Conservation (phyloP, 1,140 invertebrate species). For the Penaeus vannamei region DNA sequence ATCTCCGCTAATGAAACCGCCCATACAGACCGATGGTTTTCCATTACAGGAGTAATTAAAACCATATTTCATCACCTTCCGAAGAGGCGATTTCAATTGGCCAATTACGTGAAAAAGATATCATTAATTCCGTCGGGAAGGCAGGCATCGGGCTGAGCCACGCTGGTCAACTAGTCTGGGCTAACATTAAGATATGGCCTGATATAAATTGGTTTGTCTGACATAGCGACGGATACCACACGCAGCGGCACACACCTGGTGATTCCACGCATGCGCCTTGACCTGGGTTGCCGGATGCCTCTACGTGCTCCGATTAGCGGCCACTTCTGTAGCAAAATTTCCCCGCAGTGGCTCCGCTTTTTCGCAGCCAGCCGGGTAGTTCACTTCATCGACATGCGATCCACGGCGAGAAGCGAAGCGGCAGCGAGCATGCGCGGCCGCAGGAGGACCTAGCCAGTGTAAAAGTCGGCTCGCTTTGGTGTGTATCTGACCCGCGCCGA, state of each 20-base stretch:
- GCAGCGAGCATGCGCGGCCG: not conserved
- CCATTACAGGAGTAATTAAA: slow-evolving; percentile 12
- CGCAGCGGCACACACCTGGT: slow-evolving; percentile 41
- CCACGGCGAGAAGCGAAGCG: not conserved
- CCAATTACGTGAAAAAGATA: slow-evolving; percentile 29
- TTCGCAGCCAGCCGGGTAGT: too few relatives aligned
- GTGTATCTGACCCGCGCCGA: slow-evolving; percentile 31
- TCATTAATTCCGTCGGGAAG: not conserved
- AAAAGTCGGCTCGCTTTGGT: slow-evolving; percentile 60
- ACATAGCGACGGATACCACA: slow-evolving; percentile 26
- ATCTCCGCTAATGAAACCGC: not conserved
- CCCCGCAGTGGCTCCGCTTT: too few relatives aligned
- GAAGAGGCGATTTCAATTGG: slow-evolving; percentile 13
- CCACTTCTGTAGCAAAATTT: too few relatives aligned
- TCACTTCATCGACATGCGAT: too few relatives aligned
- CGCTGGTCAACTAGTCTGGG: slow-evolving; percentile 4
- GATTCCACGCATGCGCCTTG: slow-evolving; percentile 53
- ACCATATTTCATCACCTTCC: not conserved
- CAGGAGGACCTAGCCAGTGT: slow-evolving; percentile 1
- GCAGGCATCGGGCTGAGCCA: not conserved
- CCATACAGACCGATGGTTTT: not conserved
- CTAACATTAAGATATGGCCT: slow-evolving; percentile 49
- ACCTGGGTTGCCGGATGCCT: slow-evolving; percentile 53
- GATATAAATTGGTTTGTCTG: slow-evolving; percentile 47
- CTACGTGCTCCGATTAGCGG: not conserved